These are phyloP conservation scores for Drosophila austrosaltans DNA, from an alignment of 2,888 invertebrate species.

Conservation along the genomic window DNA sequence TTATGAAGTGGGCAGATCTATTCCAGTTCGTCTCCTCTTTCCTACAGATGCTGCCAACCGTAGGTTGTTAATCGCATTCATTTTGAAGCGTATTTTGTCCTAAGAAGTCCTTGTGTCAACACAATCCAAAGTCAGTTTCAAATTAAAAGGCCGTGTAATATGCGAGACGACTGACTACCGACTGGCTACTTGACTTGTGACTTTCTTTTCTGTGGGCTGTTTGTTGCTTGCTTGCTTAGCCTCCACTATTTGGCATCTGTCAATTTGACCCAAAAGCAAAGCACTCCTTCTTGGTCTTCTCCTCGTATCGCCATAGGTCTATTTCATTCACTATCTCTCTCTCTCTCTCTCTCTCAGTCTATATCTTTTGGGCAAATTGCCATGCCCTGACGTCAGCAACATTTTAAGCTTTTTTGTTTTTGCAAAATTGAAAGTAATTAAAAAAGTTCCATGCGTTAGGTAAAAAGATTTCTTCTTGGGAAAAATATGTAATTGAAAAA, in stretches of 20 bases:
- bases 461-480: constrained; percentile 26
- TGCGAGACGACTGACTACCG: constrained; percentile 17
- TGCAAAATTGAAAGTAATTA: constrained; percentile 57
- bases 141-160: constrained; percentile 36
- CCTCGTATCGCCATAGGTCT: constrained; percentile 11
- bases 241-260: constrained; percentile 32
- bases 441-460: constrained; percentile 41
- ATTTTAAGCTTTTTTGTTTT: constrained; percentile 9
- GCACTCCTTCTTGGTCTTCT: constrained; percentile 8
- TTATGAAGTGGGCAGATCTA: constrained; percentile 10
- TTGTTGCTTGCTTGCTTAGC: constrained; percentile 18
- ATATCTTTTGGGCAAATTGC: constrained; percentile 30
- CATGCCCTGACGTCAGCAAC: constrained; percentile 40
- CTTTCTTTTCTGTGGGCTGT: constrained; percentile 18
- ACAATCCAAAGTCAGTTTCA: constrained; percentile 40
- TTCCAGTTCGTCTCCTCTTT: neutral
- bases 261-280: constrained; percentile 21
- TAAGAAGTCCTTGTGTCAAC: constrained; percentile 48
- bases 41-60: neutral
- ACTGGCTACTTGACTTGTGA: constrained; percentile 42
- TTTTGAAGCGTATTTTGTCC: constrained; percentile 39
- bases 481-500: constrained; percentile 39
- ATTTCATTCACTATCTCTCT: neutral
- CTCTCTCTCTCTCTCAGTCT: neutral
- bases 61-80: constrained; percentile 42